These are phyloP conservation scores for Cremastinae sp. DNA, from an alignment of 2,888 invertebrate species.

Conservation along the genomic window DNA sequence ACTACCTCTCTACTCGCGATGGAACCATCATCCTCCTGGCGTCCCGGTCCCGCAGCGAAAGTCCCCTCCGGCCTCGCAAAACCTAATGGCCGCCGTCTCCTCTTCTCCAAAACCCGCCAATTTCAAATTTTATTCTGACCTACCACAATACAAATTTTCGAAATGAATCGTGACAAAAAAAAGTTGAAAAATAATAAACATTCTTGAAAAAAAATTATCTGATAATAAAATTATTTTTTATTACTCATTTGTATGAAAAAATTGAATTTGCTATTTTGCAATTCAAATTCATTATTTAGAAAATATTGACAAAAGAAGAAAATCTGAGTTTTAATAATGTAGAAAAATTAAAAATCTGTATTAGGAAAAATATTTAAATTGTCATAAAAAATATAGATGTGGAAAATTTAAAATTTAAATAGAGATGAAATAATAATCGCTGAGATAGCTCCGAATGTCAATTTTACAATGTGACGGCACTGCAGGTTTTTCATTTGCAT, in stretches of 20 bases:
- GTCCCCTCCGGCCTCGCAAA: constrained; percentile 66
- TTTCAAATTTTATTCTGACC: constrained; percentile 48
- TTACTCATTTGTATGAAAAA: too few species aligned
- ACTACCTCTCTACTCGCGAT: constrained; percentile 76
- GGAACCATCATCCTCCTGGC: constrained; percentile 78
- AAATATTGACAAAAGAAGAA: too few species aligned
- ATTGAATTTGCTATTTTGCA: too few species aligned
- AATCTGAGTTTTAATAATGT: too few species aligned
- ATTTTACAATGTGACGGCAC: constrained; percentile 9
- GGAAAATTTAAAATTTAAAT: not conserved
- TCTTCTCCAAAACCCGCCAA: constrained; percentile 51
- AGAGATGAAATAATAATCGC: not conserved
- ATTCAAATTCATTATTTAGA: too few species aligned
- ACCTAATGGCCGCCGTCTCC: constrained; percentile 75
- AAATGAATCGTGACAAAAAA: constrained; percentile 10
- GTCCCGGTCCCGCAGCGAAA: constrained; percentile 61
- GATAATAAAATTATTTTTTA: too few species aligned
- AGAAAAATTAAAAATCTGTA: not conserved
- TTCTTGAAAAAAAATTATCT: not conserved
- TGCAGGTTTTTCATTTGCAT: constrained; percentile 49
- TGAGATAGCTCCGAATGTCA: not conserved
- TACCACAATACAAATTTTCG: constrained; percentile 7
- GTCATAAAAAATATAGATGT: too few species aligned
- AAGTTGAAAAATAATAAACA: not conserved
- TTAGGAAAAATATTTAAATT: not conserved